Evolutionary conservation across 37 sponge, comb jelly and placozoan species (phyloP), one percentile per base, ranked within the genome.

Genomic region (Ianthella basta): DNA sequence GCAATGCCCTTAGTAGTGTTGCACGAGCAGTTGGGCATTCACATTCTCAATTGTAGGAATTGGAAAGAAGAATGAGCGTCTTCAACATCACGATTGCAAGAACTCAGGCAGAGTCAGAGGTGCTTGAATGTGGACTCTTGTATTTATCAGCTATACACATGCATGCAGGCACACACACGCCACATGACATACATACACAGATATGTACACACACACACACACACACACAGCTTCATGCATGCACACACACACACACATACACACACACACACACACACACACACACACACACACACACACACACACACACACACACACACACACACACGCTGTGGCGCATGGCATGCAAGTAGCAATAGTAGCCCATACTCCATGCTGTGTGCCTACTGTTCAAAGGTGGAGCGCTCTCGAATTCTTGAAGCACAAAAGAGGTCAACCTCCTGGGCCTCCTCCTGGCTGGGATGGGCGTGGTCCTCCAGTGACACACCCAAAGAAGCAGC

Each of bases 71-170:
- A 36, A 37, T 94, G 81, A 91, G 91, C 72, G 72, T 94, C 1
- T 83, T 91, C 60, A 94, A 91, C 69, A 91, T 94, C 30, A 85
- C 79, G 16, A 40, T 88, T 19, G 90, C 91, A 27, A 55, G 94
- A 59, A 79, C 85, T 32, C 55, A 63, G 38, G 94, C 94, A 37
- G 89, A 91, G 39, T 81, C 40, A 30, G 53, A 91, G 85, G 94
- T 94, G 60, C 40, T 44, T 18, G 37, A n/a, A 32, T 64, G 19
- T 24, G 29, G 21, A 60, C 25, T 79, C 3, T 23, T 64, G 56
- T 20, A 2, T 18, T 32, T 34, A 38, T 66, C 8, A 30, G 12
- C 33, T 86, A 60, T 44, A 44, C 50, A 8, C 8, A 44, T 8
- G 50, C 8, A 44, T 44, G 50, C 8, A 44, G 50, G 8, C 50